phyloP scores from a whole-genome alignment of 2,888 invertebrate genomes.

The Drosophila glabriapex region DNA sequence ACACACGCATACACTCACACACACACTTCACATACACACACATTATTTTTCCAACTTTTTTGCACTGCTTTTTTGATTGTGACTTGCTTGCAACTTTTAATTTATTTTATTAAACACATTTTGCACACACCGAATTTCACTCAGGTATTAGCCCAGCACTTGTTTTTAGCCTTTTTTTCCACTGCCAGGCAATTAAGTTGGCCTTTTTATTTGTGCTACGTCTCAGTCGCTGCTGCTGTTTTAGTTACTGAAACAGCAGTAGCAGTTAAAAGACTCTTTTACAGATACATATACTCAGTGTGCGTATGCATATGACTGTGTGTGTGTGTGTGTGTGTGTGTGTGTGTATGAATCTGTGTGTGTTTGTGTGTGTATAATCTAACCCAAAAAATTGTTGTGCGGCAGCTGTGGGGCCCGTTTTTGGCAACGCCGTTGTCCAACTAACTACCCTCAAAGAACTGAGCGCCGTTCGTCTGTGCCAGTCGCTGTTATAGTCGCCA shows the following conservation, averaged over 20 bases:
- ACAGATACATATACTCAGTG: slow-evolving; percentile 58
- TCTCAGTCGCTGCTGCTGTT: slow-evolving; percentile 29
- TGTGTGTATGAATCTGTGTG: slow-evolving; percentile 22
- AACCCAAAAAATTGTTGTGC: slow-evolving; percentile 84
- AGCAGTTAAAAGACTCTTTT: slow-evolving; percentile 60
- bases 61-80: slow-evolving; percentile 22
- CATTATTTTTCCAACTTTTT: slow-evolving; percentile 42
- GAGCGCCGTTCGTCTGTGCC: slow-evolving; percentile 72
- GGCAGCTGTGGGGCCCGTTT: slow-evolving; percentile 78
- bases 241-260: slow-evolving; percentile 38
- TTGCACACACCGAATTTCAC: slow-evolving; percentile 27
- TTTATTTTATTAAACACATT: slow-evolving; percentile 20
- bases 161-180: slow-evolving; percentile 24
- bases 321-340: slow-evolving; percentile 9
- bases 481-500: slow-evolving; percentile 79
- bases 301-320: slow-evolving; percentile 29
- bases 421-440: slow-evolving; percentile 84
- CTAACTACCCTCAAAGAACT: slow-evolving; percentile 85
- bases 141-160: slow-evolving; percentile 16
- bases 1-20: slow-evolving; percentile 58
- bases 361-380: slow-evolving; percentile 63
- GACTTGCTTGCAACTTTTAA: slow-evolving; percentile 19
- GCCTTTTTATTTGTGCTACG: slow-evolving; percentile 46
- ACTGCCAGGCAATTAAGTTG: slow-evolving; percentile 55
- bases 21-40: slow-evolving; percentile 25